Evolutionary conservation across 2,797 vertebrate genomes (phyloP).

Genomic region (Furcifer pardalis): DNA sequence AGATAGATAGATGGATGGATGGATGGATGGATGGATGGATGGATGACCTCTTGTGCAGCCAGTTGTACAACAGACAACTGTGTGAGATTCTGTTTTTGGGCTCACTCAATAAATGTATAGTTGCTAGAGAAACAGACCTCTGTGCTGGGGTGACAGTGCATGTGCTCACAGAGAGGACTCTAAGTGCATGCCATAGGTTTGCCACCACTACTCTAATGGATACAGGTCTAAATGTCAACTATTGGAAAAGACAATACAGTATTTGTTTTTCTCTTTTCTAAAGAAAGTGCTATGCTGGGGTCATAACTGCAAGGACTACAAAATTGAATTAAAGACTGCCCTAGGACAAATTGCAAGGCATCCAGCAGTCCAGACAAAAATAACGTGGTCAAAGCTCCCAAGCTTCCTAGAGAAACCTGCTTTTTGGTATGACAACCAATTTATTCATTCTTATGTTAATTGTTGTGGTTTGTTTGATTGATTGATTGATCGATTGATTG

Average conservation of each 20-base stretch:
- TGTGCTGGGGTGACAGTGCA: too few relatives aligned
- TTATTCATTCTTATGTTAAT: neutral
- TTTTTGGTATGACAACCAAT: constrained; percentile 23
- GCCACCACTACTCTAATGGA: too few relatives aligned
- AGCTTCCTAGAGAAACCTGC: constrained; percentile 31
- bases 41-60: too few relatives aligned
- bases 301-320: constrained; percentile 57
- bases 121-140: too few relatives aligned
- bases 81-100: too few relatives aligned
- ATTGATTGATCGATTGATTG: too few relatives aligned
- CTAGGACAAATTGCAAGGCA: constrained; percentile 39
- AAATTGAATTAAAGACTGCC: constrained; percentile 36
- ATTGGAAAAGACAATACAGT: neutral
- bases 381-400: constrained; percentile 54
- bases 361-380: constrained; percentile 49
- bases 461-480: fast-evolving
- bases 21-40: too few relatives aligned
- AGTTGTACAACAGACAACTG: too few relatives aligned
- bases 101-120: too few relatives aligned
- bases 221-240: neutral
- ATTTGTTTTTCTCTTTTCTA: constrained; percentile 27
- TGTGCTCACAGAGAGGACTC: too few relatives aligned
- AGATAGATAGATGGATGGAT: too few relatives aligned
- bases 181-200: too few relatives aligned
- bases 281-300: constrained; percentile 52